Percentiles rank a stretch among this genome's conserved stretches.
Evolutionary conservation across 2,888 invertebrate species (phyloP).

Genomic region (Drosophila sordidula): DNA sequence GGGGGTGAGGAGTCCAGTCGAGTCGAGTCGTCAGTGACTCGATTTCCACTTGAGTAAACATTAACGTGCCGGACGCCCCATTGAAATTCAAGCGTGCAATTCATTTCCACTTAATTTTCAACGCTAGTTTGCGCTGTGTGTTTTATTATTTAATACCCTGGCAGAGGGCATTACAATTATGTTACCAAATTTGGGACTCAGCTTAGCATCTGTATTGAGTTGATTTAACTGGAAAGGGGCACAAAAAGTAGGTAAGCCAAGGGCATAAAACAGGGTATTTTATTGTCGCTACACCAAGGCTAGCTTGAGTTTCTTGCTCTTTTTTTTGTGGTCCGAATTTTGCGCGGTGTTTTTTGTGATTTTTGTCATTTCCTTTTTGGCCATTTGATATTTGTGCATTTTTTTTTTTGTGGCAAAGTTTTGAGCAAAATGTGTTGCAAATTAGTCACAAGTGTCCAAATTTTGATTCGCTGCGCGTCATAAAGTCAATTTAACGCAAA

Average conservation of each 20-base stretch:
- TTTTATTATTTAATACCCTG: constrained; percentile 18
- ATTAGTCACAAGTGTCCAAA: constrained; percentile 73
- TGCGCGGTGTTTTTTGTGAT: constrained; percentile 46
- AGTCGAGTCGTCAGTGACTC: constrained; percentile 66
- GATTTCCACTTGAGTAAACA: constrained; percentile 81
- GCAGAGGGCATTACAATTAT: background rate
- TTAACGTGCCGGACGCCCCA: constrained; percentile 80
- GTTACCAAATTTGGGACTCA: background rate
- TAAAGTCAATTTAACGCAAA: constrained; percentile 63
- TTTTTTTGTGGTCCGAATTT: constrained; percentile 33
- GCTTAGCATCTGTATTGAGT: no score
- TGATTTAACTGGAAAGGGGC: no score
- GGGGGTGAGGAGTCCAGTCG: background rate
- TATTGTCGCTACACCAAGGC: background rate
- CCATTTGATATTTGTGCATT: constrained; percentile 24
- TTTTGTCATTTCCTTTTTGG: constrained; percentile 67
- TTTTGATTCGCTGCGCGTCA: constrained; percentile 41
- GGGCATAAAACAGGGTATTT: constrained; percentile 2
- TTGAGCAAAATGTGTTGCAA: constrained; percentile 65
- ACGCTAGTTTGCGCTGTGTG: constrained; percentile 53
- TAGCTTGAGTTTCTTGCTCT: background rate
- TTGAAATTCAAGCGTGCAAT: constrained; percentile 82
- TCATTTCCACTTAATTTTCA: constrained; percentile 82
- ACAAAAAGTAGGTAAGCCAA: no score
- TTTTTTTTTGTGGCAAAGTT: constrained; percentile 42